These are phyloP conservation scores for Thripadectes ignobilis DNA, from an alignment of 2,797 vertebrate species.

Conservation along the genomic window DNA sequence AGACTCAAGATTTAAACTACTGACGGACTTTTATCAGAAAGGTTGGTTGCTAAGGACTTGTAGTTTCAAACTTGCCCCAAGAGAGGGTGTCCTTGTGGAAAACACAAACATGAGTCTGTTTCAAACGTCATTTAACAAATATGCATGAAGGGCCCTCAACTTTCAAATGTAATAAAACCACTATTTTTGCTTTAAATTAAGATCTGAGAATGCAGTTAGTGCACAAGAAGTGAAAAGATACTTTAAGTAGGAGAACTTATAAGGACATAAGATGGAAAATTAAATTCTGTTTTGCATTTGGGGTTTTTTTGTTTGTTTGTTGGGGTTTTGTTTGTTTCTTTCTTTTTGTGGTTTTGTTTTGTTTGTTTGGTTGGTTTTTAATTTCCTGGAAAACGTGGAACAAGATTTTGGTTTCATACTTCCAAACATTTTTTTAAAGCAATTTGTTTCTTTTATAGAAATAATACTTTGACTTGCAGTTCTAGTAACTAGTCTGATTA, in stretches of 20 bases:
- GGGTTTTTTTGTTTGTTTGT: neutral
- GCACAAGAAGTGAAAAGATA: neutral
- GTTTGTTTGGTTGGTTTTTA: neutral
- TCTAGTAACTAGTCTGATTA: neutral
- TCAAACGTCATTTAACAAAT: neutral
- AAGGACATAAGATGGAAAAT: neutral
- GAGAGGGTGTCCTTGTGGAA: neutral
- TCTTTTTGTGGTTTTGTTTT: neutral
- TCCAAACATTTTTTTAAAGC: neutral
- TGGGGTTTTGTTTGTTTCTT: neutral
- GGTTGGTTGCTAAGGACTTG: neutral
- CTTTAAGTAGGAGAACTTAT: neutral
- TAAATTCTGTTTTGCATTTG: rapidly evolving
- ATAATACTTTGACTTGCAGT: neutral
- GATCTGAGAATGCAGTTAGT: neutral
- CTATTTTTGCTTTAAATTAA: neutral
- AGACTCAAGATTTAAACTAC: neutral
- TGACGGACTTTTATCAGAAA: neutral
- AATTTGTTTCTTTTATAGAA: neutral
- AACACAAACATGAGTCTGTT: neutral
- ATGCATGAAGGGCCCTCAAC: neutral
- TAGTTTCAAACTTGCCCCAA: neutral
- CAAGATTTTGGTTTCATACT: neutral
- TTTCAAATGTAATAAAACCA: neutral
- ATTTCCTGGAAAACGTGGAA: neutral